Percentiles rank a stretch among this genome's conserved stretches.
Conservation (phyloP, 2,888 invertebrate species). For the Lacanobia wlatinum region DNA sequence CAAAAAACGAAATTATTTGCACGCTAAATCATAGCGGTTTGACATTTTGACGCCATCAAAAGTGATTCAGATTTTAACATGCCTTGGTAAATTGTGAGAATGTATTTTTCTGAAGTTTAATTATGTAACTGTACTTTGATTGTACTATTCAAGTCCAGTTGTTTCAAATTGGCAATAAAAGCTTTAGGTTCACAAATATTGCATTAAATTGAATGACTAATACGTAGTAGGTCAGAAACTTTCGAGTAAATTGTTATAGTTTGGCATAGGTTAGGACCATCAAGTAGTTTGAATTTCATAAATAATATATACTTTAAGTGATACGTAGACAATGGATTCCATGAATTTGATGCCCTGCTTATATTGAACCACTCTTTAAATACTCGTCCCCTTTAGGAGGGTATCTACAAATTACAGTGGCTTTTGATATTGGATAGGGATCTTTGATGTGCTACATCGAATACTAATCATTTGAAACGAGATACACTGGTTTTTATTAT, state of each 20-base stretch:
- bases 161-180: neutral
- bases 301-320: neutral
- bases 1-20: conserved; percentile 42
- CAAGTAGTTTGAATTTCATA: no score
- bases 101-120: conserved; percentile 1
- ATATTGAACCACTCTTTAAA: conserved; percentile 7
- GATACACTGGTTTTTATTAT: neutral
- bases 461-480: conserved; percentile 27
- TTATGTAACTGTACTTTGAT: conserved; percentile 8
- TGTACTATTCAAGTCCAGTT: conserved; percentile 2
- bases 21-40: conserved; percentile 18
- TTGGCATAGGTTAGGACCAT: no score
- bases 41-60: conserved; percentile 2
- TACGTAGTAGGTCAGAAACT: no score
- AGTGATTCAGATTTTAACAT: conserved; percentile 10
- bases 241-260: no score
- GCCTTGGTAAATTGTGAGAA: neutral
- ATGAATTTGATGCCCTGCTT: conserved; percentile 5
- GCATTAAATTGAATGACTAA: no score
- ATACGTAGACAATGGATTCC: neutral
- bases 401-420: conserved; percentile 9
- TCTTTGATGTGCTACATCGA: conserved; percentile 18
- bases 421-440: conserved; percentile 30
- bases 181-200: no score
- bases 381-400: conserved; percentile 15